Evolutionary conservation across 2,888 invertebrate genomes (phyloP).

Genomic region (Tineola bisselliella): DNA sequence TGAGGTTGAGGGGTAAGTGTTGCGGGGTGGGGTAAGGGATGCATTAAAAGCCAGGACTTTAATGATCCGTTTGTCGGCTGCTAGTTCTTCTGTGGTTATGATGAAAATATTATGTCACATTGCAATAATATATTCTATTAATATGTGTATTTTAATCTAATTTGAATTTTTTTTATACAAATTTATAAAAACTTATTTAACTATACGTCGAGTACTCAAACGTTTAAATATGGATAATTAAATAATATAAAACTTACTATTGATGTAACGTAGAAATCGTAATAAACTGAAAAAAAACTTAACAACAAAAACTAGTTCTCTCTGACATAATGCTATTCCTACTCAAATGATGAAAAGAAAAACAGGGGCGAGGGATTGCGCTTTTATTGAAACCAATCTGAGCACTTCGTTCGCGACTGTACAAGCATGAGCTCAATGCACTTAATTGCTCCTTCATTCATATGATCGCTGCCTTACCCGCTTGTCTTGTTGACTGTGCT

Average conservation of each 20-base stretch:
- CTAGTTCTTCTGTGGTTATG: slow-evolving; percentile 27
- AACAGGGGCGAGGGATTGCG: slow-evolving; percentile 46
- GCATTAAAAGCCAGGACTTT: slow-evolving; percentile 29
- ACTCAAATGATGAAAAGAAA: slow-evolving; percentile 13
- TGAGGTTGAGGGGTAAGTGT: background rate
- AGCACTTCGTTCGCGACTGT: slow-evolving; percentile 54
- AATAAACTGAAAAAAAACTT: no score
- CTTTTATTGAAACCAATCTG: slow-evolving; percentile 67
- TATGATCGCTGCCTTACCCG: slow-evolving; percentile 44
- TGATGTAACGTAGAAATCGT: no score
- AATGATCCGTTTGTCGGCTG: slow-evolving; percentile 53
- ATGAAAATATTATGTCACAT: slow-evolving; percentile 3
- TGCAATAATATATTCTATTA: no score
- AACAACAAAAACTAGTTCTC: background rate
- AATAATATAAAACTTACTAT: no score
- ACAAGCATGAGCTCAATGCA: slow-evolving; percentile 55
- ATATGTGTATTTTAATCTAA: no score
- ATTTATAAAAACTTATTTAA: no score
- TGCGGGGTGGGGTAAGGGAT: slow-evolving; percentile 24
- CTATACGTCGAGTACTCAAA: no score
- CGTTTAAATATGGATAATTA: no score
- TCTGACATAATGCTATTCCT: slow-evolving; percentile 1
- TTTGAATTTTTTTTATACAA: no score
- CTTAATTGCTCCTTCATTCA: slow-evolving; percentile 65
- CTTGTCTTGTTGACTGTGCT: slow-evolving; percentile 60